These are phyloP conservation scores for Eupristina koningsbergeri DNA, from an alignment of 1,140 invertebrate genomes.

Conservation along the genomic window DNA sequence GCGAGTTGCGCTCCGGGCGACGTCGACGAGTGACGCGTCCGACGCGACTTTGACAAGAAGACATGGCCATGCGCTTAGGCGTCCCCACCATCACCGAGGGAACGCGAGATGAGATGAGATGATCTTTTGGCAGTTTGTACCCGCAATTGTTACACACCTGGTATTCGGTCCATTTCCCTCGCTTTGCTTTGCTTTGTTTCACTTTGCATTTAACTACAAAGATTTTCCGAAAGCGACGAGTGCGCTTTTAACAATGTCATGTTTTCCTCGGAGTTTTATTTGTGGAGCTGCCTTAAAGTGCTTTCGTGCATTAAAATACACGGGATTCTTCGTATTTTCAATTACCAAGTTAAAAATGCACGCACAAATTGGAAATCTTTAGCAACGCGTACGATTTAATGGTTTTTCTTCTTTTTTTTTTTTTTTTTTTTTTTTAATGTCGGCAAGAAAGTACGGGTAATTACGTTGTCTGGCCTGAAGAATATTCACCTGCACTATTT, in stretches of 20 bases:
- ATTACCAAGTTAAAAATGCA: no score
- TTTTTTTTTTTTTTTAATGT: no score
- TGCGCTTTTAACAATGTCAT: neutral
- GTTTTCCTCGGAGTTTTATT: no score
- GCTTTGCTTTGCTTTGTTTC: conserved; percentile 3
- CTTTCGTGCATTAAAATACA: no score
- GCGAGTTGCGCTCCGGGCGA: neutral
- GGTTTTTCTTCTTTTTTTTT: no score
- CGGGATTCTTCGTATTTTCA: no score
- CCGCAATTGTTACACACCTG: conserved; percentile 10
- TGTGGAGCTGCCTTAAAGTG: no score
- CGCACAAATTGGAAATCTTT: no score
- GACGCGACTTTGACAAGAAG: conserved; percentile 52
- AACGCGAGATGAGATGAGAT: neutral
- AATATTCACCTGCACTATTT: neutral
- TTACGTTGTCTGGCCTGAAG: neutral
- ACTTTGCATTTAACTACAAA: neutral
- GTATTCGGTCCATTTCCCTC: neutral
- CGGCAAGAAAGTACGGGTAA: neutral
- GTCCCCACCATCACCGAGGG: conserved; percentile 1
- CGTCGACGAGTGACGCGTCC: neutral
- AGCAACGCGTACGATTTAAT: no score
- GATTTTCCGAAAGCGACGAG: neutral
- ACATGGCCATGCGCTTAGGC: conserved; percentile 68
- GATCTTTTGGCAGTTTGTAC: conserved; percentile 3